Percentiles rank a stretch among this genome's conserved stretches.
Evolutionary conservation across 2,113 vertebrate genomes (phyloP).

Genomic region (Pundamilia nyererei): DNA sequence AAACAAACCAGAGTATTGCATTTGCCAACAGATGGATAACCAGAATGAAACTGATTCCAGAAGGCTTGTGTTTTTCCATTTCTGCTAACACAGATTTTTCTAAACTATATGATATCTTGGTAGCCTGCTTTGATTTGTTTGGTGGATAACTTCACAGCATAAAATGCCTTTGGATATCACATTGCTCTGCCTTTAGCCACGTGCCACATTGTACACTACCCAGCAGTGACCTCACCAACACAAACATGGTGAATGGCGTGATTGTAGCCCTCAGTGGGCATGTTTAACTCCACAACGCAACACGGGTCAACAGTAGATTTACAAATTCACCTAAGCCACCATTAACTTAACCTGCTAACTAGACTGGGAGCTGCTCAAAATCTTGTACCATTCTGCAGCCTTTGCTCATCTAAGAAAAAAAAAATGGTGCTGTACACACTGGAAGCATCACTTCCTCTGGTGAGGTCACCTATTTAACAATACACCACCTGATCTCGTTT

Average conservation of each 20-base stretch:
- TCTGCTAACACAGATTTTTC: neutral
- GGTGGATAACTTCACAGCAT: neutral
- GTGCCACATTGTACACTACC: constrained; percentile 23
- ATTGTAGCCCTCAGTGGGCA: constrained; percentile 45
- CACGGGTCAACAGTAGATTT: constrained; percentile 31
- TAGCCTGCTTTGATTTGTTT: constrained; percentile 42
- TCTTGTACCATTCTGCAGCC: neutral
- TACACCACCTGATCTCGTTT: neutral
- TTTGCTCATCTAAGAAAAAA: neutral
- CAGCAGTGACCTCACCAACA: constrained; percentile 38
- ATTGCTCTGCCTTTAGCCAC: constrained; percentile 48
- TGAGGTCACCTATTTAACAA: neutral
- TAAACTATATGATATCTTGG: neutral
- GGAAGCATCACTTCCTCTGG: neutral
- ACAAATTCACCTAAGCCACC: constrained; percentile 12
- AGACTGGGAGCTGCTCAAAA: constrained; percentile 44
- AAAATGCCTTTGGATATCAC: constrained; percentile 41
- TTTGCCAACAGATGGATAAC: neutral
- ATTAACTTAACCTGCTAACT: constrained; percentile 3
- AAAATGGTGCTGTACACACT: neutral
- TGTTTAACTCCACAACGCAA: constrained; percentile 10
- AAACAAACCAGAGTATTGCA: neutral
- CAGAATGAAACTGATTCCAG: neutral
- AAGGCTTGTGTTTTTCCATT: neutral
- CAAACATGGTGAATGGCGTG: constrained; percentile 15